Evolutionary conservation across 2,113 vertebrate genomes (phyloP).

Genomic region (Eclectus roratus): DNA sequence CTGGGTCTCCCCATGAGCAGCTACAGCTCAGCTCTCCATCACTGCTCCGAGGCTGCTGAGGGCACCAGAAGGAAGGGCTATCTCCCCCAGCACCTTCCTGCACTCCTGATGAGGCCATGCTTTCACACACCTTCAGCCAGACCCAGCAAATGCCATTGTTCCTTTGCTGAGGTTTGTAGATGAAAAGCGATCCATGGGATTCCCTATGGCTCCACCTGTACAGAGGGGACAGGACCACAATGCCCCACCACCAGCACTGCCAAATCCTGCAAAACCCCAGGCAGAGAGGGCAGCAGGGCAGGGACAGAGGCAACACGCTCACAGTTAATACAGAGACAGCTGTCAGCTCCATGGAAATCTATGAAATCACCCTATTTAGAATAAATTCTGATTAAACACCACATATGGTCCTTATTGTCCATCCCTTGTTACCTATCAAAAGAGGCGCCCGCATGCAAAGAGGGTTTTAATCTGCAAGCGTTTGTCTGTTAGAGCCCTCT

Average conservation of each 20-base stretch:
- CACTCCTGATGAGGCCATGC: rapidly evolving
- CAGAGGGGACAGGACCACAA: background rate
- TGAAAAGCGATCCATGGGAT: background rate
- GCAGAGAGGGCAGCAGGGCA: background rate
- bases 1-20: rapidly evolving
- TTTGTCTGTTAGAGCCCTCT: slow-evolving; percentile 14
- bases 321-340: background rate
- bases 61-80: background rate
- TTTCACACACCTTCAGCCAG: background rate
- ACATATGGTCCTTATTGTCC: background rate
- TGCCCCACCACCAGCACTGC: rapidly evolving
- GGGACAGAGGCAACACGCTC: rapidly evolving
- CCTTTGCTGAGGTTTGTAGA: background rate
- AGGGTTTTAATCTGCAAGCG: slow-evolving; percentile 4
- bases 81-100: background rate
- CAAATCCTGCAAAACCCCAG: background rate
- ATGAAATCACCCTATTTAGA: background rate
- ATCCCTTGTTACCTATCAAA: background rate
- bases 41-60: background rate
- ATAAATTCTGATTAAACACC: slow-evolving; percentile 41
- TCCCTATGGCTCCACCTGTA: background rate
- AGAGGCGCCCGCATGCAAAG: slow-evolving; percentile 14
- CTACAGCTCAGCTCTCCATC: background rate
- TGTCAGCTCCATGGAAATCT: slow-evolving; percentile 11
- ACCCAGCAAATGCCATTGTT: background rate